Base-by-base conservation (phyloP, 2,113 vertebrate species). In the Clarias batrachus region DNA sequence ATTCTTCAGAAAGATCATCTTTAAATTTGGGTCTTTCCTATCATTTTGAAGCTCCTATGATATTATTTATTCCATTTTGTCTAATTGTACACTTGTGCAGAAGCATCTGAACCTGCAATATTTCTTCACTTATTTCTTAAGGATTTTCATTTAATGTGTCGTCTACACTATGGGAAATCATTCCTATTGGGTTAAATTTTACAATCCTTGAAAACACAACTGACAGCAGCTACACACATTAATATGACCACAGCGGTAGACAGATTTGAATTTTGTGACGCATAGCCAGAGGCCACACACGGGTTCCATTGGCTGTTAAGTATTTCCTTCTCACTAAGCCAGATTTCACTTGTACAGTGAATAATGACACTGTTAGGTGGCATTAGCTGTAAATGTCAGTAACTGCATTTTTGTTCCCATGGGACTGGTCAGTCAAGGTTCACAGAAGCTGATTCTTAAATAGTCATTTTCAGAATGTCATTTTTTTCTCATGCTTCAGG, bases 311-410 rank as follows among this genome's bases (percentile, higher is more conserved):
- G 73, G 21, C 78, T 68, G 60, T 65, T 65, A 78, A 79, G 41
- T 66, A 65, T 79, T 81, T 70, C 60, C 48, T 60, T 33, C 21
- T 57, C 79, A 71, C 52, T 37, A 70, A 77, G 60, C 60, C 65
- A 60, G 74, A 63, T 80, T 57, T 89, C 62, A 85, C 82, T 73
- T 71, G 81, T 76, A 82, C 48, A 70, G 82, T 84, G 62, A 87
- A 87, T 85, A 87, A 85, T 87, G 77, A 80, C 68, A 81, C 30
- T 82, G 57, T 78, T 81, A 85, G 86, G 86, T 85, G 82, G 76
- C 60, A 89, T 89, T 86, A 79, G 41, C 70, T 71, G 41, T 65
- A 65, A 89, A 85, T 85, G 73, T 85, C 84, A 65, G 74, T 57
- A 79, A 56, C 84, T 66, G 54, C 73, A 85, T 78, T 52, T 78